Base-by-base conservation (phyloP, 2,113 vertebrate genomes). In the Corythornis madagascariensis region DNA sequence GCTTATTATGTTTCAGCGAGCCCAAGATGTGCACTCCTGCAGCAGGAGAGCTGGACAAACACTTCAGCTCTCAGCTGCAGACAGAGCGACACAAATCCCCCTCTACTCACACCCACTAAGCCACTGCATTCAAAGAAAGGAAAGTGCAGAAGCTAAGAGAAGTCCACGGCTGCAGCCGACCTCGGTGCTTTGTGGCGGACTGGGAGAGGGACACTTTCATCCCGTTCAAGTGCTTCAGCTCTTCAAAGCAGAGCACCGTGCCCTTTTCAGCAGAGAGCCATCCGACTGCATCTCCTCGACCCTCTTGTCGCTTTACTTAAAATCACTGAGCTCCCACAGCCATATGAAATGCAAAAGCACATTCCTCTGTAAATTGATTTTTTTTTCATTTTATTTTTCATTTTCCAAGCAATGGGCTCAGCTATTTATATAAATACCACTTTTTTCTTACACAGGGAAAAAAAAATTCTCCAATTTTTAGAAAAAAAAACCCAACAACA, bases 321-420 rank as follows among this genome's bases (percentile, higher is more conserved):
- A 92, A 89, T n/a, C 88, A 47, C 17, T 1, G 3, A 17, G 6
- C 75, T 55, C 71, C 79, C 75, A 72, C 71, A 45, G 71, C 77
- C 22, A 0, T 25, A 24, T 33, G 76, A 90, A 88, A 91, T 64
- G 60, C 85, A 95, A 91, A 83, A 94, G 80, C 71, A 89, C 88
- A 95, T 95, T 93, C 92, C 83, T 83, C 72, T 77, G 53, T 85
- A 95, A 95, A 97, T 92, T 64, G 92, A 91, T 71, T 45, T 66
- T 35, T 63, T 38, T 35, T 29, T n/a, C 7, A 22, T 60, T 52
- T 70, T 38, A 24, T 25, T 17, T 35, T 61, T 33, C 35, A 76
- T 93, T 40, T 81, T 55, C 73, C 61, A 70, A 52, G 61, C 76
- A 83, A 80, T 77, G 42, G 28, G 29, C 64, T 81, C 57, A 53